phyloP scores from a whole-genome alignment of 2,113 vertebrate genomes.

The Rhodinocichla rosea region DNA sequence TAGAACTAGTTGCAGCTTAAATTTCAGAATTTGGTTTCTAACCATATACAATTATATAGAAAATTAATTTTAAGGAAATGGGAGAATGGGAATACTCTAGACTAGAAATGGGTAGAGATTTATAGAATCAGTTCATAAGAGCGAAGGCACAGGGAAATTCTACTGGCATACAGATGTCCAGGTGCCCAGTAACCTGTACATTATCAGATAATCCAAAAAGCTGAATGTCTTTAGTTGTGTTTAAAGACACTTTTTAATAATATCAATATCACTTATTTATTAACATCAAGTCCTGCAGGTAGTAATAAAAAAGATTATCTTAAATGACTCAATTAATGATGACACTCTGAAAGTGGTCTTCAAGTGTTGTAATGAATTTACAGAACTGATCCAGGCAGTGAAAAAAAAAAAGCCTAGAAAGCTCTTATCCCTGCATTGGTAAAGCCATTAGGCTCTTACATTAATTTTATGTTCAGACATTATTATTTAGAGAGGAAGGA shows the following conservation, averaged over 20 bases:
- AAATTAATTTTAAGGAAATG: not conserved
- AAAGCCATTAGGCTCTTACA: not conserved
- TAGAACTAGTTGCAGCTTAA: not conserved
- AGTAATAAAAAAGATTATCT: not conserved
- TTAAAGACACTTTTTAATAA: not conserved
- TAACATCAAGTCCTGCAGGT: not conserved
- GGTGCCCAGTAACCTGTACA: not conserved
- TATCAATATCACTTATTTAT: no score
- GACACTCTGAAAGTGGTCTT: not conserved
- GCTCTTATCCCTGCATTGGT: not conserved
- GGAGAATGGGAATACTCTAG: no score
- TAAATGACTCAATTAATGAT: not conserved
- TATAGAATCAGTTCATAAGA: not conserved
- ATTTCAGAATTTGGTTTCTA: not conserved
- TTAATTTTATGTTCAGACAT: not conserved
- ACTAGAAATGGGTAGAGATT: not conserved
- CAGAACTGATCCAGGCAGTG: not conserved
- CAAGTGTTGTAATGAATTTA: not conserved
- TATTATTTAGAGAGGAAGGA: not conserved
- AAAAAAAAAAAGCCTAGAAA: not conserved
- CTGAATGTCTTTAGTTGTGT: not conserved
- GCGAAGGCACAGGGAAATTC: not conserved
- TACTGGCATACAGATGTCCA: no score
- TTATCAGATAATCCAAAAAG: not conserved
- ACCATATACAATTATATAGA: not conserved